phyloP scores from a whole-genome alignment of 2,797 vertebrate genomes.

The Mico argentatus region DNA sequence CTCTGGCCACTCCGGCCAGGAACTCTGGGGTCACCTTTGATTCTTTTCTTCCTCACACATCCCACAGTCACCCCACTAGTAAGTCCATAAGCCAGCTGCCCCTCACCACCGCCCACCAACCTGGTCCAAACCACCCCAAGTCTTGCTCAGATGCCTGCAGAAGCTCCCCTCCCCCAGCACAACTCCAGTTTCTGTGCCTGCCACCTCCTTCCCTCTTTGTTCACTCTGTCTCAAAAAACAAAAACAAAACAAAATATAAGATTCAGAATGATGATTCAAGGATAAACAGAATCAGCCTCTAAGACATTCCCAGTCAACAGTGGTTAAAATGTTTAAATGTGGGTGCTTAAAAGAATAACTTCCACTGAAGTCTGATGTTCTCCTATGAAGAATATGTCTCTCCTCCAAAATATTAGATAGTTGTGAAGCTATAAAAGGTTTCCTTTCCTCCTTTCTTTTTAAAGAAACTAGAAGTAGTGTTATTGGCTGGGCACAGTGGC shows the following conservation, averaged over 20 bases:
- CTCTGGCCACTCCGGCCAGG: not conserved
- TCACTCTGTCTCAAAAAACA: not conserved
- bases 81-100: not conserved
- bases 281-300: not conserved
- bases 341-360: not conserved
- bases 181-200: not conserved
- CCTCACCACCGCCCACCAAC: fast-evolving
- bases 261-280: not conserved
- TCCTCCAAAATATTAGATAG: not conserved
- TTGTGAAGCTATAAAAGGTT: not conserved
- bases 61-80: not conserved
- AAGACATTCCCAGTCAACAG: not conserved
- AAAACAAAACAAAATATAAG: not conserved
- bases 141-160: not conserved
- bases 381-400: not conserved
- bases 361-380: not conserved
- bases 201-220: not conserved
- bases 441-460: not conserved
- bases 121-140: not conserved
- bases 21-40: not conserved
- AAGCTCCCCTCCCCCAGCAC: not conserved
- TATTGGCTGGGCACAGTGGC: too few species aligned
- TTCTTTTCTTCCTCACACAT: not conserved
- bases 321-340: not conserved
- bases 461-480: not conserved